Evolutionary conservation across 1,140 invertebrate genomes (phyloP).

Genomic region (Drosophila pandora): DNA sequence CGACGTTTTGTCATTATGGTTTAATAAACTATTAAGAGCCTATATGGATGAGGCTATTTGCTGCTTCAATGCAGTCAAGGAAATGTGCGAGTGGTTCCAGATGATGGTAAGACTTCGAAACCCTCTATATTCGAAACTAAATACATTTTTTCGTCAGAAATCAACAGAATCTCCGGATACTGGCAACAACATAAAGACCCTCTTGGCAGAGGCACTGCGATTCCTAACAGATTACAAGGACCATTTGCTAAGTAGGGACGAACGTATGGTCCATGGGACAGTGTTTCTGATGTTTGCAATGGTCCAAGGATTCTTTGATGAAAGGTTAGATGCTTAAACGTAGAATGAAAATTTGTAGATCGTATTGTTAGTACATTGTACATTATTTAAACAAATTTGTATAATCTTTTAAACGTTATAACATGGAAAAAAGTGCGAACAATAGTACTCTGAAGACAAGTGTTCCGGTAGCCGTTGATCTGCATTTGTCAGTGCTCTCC

Average conservation of each 20-base stretch:
- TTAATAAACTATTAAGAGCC: constrained; percentile 49
- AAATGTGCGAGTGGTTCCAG: constrained; percentile 47
- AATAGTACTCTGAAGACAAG: not conserved
- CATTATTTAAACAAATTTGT: not conserved
- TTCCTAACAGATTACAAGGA: constrained; percentile 21
- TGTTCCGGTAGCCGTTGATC: not conserved
- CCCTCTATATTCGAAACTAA: not conserved
- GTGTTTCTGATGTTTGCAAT: constrained; percentile 40
- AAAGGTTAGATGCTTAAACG: not conserved
- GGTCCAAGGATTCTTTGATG: constrained; percentile 18
- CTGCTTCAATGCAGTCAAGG: constrained; percentile 29
- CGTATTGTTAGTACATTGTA: not conserved
- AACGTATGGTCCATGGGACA: constrained; percentile 38
- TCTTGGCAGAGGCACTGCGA: constrained; percentile 25
- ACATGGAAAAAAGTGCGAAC: not conserved
- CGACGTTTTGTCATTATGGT: constrained; percentile 55
- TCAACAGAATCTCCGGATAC: not conserved
- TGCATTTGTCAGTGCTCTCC: constrained; percentile 33
- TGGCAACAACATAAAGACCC: not conserved
- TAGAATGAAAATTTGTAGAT: no score
- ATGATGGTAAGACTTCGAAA: constrained; percentile 17
- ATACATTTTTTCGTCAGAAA: constrained; percentile 4
- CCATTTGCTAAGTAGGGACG: constrained; percentile 15
- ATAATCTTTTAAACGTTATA: not conserved
- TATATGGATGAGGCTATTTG: constrained; percentile 31